A percentile compares a stretch with the other conserved stretches of the same genome.
These are phyloP conservation scores for Calyptommatus sinebrachiatus DNA, from an alignment of 2,113 vertebrate species.

Conservation along the genomic window DNA sequence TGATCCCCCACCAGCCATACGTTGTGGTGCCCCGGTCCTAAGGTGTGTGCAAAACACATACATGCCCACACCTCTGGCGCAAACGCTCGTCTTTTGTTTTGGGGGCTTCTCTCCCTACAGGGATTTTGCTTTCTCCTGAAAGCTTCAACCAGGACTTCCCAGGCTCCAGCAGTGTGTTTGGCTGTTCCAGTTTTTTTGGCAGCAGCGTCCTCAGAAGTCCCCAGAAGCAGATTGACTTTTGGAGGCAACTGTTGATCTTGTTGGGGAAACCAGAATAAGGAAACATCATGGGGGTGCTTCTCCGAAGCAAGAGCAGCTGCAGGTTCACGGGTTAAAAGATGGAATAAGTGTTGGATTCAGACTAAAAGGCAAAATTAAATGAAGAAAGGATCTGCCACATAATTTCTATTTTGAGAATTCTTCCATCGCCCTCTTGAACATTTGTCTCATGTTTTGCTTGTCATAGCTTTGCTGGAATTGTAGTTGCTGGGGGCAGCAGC, in stretches of 20 bases:
- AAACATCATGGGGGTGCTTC: not conserved
- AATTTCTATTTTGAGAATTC: not conserved
- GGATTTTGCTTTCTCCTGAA: not conserved
- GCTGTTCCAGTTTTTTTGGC: no score
- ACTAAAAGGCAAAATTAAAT: not conserved
- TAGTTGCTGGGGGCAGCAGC: not conserved
- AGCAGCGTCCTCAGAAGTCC: not conserved
- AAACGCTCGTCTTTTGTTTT: not conserved
- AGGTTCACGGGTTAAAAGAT: not conserved
- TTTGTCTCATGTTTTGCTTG: not conserved
- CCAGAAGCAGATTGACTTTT: not conserved
- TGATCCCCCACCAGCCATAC: constrained; percentile 86
- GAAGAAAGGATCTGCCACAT: not conserved
- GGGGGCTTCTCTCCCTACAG: not conserved
- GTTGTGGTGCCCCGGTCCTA: constrained; percentile 76
- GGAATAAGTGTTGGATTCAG: not conserved
- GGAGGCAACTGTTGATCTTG: not conserved
- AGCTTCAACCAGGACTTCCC: not conserved
- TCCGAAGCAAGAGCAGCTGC: not conserved
- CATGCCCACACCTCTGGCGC: not conserved
- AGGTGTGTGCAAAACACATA: constrained; percentile 1
- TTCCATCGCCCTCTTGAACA: not conserved
- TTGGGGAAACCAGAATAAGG: not conserved
- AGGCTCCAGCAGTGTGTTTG: not conserved
- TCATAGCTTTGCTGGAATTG: not conserved